phyloP scores from a whole-genome alignment of 2,797 vertebrate species.

The Pristis pectinata region DNA sequence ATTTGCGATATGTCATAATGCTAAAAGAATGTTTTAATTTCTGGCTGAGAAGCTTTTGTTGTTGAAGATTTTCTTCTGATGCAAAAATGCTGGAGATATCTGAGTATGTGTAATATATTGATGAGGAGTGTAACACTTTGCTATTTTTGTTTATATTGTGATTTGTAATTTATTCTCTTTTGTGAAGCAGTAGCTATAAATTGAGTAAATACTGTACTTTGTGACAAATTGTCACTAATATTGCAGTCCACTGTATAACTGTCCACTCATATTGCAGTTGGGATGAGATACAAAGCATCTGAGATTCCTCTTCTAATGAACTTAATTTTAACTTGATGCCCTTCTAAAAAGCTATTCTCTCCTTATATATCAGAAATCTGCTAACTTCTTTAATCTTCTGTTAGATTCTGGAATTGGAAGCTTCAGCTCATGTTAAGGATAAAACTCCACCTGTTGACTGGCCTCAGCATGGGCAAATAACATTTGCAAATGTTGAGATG shows the following conservation, averaged over 20 bases:
- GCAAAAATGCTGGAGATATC: not conserved
- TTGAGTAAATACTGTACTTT: not conserved
- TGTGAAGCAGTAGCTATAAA: not conserved
- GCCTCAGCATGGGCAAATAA: conserved; percentile 79
- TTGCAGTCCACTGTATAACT: no score
- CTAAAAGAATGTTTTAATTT: not conserved
- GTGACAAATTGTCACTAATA: not conserved
- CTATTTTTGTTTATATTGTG: not conserved
- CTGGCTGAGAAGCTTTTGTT: not conserved
- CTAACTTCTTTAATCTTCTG: conserved; percentile 36
- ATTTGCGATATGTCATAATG: not conserved
- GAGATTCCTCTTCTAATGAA: not conserved
- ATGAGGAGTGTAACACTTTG: not conserved
- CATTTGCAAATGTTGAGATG: conserved; percentile 80
- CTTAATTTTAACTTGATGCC: not conserved
- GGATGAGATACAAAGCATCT: not conserved
- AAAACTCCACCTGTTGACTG: conserved; percentile 68
- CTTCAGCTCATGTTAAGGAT: conserved; percentile 79
- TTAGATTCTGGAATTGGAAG: conserved; percentile 77
- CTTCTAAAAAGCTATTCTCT: not conserved
- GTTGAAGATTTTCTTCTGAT: not conserved
- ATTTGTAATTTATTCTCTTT: not conserved
- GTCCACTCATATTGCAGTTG: not conserved
- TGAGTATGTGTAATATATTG: not conserved
- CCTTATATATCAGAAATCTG: not conserved